phyloP scores from a whole-genome alignment of 2,797 vertebrate species.

The Gymnothorax reevesii region DNA sequence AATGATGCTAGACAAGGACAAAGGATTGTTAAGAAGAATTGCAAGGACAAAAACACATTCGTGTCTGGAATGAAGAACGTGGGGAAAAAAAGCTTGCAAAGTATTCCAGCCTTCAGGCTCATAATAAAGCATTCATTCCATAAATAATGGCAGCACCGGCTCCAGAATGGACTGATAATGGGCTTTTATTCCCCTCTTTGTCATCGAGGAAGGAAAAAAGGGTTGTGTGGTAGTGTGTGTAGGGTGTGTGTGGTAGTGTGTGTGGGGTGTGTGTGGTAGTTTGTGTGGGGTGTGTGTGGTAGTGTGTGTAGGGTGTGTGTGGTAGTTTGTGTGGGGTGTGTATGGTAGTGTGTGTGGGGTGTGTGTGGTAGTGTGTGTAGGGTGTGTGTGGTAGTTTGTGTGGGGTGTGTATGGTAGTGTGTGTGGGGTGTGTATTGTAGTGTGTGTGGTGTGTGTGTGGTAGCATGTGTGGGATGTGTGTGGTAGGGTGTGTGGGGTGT shows the following conservation, averaged over 20 bases:
- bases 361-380: slow-evolving; percentile 28
- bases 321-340: slow-evolving; percentile 44
- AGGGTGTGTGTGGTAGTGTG: slow-evolving; percentile 7
- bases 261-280: slow-evolving; percentile 43
- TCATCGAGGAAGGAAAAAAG: slow-evolving; percentile 70
- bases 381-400: slow-evolving; percentile 33
- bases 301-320: too few species aligned
- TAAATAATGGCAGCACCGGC: slow-evolving; percentile 73
- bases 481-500: too few species aligned
- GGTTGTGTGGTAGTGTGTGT: slow-evolving; percentile 53
- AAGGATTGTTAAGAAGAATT: too few species aligned
- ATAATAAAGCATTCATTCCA: slow-evolving; percentile 77
- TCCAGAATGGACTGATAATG: slow-evolving; percentile 79
- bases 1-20: slow-evolving; percentile 40
- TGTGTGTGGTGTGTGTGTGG: too few species aligned
- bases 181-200: slow-evolving; percentile 60
- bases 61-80: slow-evolving; percentile 37
- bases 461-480: slow-evolving; percentile 46
- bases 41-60: slow-evolving; percentile 53
- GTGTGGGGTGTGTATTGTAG: slow-evolving; percentile 55
- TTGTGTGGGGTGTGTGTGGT: slow-evolving; percentile 51
- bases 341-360: too few species aligned
- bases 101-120: slow-evolving; percentile 58
- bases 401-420: slow-evolving; percentile 41
- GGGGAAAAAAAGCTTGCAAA: slow-evolving; percentile 56